Percentiles rank a stretch among this genome's conserved stretches.
Conservation (phyloP, 1,140 invertebrate genomes). For the Drosophila punjabiensis region DNA sequence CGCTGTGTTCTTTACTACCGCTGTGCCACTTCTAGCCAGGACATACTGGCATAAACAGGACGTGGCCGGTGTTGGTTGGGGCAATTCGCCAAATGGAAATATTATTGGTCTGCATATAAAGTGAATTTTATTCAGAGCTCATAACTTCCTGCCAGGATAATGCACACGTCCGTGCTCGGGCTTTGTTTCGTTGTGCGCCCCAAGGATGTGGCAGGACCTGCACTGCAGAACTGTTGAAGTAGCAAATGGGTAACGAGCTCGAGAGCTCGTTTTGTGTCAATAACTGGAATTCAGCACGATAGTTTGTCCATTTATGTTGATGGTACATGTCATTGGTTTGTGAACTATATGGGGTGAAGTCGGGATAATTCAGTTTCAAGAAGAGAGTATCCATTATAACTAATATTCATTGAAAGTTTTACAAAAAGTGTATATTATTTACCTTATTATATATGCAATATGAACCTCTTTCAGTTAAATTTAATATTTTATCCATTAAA, state of each 20-base stretch:
- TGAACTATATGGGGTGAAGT: background rate
- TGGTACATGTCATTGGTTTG: slow-evolving; percentile 18
- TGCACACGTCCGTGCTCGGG: slow-evolving; percentile 35
- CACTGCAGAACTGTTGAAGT: slow-evolving; percentile 26
- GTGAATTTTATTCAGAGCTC: slow-evolving; percentile 70
- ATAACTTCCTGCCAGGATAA: slow-evolving; percentile 44
- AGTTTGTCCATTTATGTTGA: slow-evolving; percentile 22
- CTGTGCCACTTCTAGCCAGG: slow-evolving; percentile 28
- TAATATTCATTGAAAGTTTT: background rate
- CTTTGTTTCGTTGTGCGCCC: background rate
- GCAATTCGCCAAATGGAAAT: slow-evolving; percentile 81
- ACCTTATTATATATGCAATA: no score
- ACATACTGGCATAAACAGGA: background rate
- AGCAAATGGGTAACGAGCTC: slow-evolving; percentile 41
- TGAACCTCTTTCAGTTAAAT: background rate
- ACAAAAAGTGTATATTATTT: background rate
- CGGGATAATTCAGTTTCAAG: no score
- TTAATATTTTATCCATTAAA: background rate
- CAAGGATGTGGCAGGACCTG: slow-evolving; percentile 16
- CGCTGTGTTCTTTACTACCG: slow-evolving; percentile 51
- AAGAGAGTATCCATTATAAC: no score
- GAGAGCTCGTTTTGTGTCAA: slow-evolving; percentile 23
- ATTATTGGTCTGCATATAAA: slow-evolving; percentile 80
- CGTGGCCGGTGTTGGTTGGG: slow-evolving; percentile 19
- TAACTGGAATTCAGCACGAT: slow-evolving; percentile 16